Conservation (phyloP, 2,113 vertebrate genomes). For the Haemorhous mexicanus region DNA sequence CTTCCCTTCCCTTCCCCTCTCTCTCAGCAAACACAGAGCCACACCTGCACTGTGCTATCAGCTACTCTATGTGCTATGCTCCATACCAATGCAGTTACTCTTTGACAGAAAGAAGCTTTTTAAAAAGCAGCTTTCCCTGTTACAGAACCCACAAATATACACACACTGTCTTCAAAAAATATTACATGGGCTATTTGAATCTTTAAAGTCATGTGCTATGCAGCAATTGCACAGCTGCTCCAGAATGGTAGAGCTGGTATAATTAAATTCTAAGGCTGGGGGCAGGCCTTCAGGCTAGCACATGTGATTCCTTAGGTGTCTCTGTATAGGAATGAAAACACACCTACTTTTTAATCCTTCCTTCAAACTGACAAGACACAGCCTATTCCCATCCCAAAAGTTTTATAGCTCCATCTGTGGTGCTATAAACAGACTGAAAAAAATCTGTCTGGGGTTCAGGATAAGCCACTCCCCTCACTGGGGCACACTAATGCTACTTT, state of each 20-base stretch:
- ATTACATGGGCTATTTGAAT: background rate
- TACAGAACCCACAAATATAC: background rate
- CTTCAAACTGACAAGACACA: background rate
- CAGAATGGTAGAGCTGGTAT: background rate
- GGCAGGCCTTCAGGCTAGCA: background rate
- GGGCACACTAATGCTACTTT: background rate
- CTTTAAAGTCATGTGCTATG: background rate
- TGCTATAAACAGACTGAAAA: background rate
- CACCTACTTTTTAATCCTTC: background rate
- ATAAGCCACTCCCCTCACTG: background rate
- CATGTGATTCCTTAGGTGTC: background rate
- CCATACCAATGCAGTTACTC: background rate
- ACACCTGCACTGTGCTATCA: background rate
- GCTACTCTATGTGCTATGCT: background rate
- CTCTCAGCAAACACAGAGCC: background rate
- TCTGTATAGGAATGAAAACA: background rate
- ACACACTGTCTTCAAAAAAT: background rate
- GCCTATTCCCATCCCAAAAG: background rate
- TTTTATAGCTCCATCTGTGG: background rate
- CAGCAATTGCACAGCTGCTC: background rate
- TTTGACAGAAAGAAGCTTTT: background rate
- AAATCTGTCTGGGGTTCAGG: background rate
- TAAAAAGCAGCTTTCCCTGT: background rate
- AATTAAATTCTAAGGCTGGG: background rate
- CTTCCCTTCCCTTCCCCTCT: background rate